Conservation (phyloP, 2,888 invertebrate genomes). For the Marasmarcha lunaedactyla region DNA sequence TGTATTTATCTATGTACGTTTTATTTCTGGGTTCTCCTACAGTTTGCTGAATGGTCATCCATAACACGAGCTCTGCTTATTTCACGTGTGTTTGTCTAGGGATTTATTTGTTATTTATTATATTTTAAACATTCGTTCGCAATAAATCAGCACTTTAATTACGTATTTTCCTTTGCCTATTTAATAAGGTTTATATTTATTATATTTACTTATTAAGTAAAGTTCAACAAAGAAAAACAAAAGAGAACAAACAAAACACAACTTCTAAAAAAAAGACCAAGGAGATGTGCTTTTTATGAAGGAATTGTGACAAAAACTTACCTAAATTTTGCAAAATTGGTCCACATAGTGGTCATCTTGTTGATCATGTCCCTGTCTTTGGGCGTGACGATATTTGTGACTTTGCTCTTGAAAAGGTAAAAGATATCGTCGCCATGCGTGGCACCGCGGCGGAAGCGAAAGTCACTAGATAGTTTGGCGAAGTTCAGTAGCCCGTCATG, state of each 20-base stretch:
- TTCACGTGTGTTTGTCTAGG: no score
- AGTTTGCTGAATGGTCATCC: no score
- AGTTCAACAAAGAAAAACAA: no score
- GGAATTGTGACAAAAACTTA: slow-evolving; percentile 19
- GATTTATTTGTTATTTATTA: no score
- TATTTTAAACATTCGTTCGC: no score
- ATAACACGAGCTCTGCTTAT: no score
- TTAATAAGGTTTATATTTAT: no score
- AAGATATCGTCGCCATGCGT: slow-evolving; percentile 60
- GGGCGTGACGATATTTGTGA: slow-evolving; percentile 23
- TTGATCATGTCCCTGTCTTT: slow-evolving; percentile 32
- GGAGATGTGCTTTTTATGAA: neutral
- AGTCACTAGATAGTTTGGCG: slow-evolving; percentile 34
- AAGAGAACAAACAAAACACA: no score
- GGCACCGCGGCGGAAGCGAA: slow-evolving; percentile 34
- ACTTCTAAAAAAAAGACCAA: neutral
- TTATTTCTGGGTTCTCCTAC: no score
- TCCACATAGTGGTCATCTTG: slow-evolving; percentile 44
- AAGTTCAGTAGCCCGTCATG: slow-evolving; percentile 50
- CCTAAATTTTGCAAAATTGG: slow-evolving; percentile 54
- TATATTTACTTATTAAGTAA: no score
- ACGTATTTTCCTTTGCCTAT: neutral
- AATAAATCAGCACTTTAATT: neutral
- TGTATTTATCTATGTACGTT: no score
- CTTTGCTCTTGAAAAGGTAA: slow-evolving; percentile 42